These are phyloP conservation scores for Julus scanicus DNA, from an alignment of 2,888 invertebrate genomes.

Conservation along the genomic window DNA sequence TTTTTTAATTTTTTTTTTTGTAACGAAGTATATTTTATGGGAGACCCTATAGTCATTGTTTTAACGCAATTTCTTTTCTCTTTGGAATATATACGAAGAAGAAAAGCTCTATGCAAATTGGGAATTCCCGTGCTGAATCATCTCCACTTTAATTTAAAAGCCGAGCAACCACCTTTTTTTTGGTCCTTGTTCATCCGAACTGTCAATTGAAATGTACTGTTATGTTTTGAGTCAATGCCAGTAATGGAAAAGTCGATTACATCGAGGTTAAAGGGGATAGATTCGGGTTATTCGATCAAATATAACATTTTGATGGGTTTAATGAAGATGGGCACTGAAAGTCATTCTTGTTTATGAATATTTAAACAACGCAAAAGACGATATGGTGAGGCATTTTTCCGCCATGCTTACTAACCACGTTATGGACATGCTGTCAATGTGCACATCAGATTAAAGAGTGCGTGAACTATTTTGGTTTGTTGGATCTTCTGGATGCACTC, in stretches of 20 bases:
- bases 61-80: constrained; percentile 1
- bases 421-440: neutral
- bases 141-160: constrained; percentile 33
- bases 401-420: neutral
- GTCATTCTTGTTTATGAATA: neutral
- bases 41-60: neutral
- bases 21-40: neutral
- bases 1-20: too few species aligned
- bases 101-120: constrained; percentile 33
- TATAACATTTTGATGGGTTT: neutral
- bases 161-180: constrained; percentile 20
- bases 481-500: too few species aligned
- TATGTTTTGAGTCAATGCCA: constrained; percentile 21
- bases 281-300: neutral
- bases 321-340: constrained; percentile 11
- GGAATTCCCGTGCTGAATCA: constrained; percentile 26
- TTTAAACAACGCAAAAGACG: neutral
- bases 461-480: neutral
- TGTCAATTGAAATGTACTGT: constrained; percentile 31
- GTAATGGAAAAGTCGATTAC: constrained; percentile 24
- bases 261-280: constrained; percentile 10
- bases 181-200: neutral
- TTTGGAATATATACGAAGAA: neutral
- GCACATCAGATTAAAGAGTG: neutral
- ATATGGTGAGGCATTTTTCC: neutral